A percentile compares a stretch with the other conserved stretches of the same genome.
Evolutionary conservation across 1,140 invertebrate species (phyloP).

Genomic region (Centruroides sculpturatus): DNA sequence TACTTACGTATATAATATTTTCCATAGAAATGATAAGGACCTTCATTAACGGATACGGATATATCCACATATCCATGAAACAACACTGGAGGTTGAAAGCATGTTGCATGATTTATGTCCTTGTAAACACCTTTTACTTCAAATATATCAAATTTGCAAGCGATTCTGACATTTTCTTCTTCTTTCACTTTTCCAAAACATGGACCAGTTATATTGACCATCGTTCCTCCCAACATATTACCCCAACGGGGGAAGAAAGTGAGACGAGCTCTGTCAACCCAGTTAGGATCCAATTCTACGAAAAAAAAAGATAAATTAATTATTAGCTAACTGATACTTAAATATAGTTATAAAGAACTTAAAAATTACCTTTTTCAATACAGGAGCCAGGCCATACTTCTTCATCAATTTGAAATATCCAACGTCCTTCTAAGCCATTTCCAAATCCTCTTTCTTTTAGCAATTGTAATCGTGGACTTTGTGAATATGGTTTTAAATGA

Average conservation of each 20-base stretch:
- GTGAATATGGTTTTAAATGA: slow-evolving; percentile 81
- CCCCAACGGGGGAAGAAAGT: slow-evolving; percentile 84
- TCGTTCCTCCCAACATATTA: slow-evolving; percentile 85
- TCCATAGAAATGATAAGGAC: slow-evolving; percentile 76
- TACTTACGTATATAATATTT: slow-evolving; percentile 74
- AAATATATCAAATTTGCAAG: slow-evolving; percentile 41
- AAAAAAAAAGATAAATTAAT: background rate
- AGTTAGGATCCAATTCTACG: slow-evolving; percentile 20
- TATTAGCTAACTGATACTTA: background rate
- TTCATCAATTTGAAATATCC: slow-evolving; percentile 89
- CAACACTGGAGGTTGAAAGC: slow-evolving; percentile 72
- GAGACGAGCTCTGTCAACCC: slow-evolving; percentile 40
- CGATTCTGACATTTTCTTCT: slow-evolving; percentile 44
- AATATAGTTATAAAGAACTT: background rate
- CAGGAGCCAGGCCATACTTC: slow-evolving; percentile 82
- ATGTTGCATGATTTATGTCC: slow-evolving; percentile 58
- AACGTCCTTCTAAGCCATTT: slow-evolving; percentile 72
- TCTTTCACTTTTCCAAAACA: slow-evolving; percentile 45
- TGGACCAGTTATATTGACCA: slow-evolving; percentile 88
- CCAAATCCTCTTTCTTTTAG: slow-evolving; percentile 66
- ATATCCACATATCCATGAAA: slow-evolving; percentile 83
- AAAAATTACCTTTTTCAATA: slow-evolving; percentile 24
- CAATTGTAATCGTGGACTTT: slow-evolving; percentile 65
- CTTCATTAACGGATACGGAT: slow-evolving; percentile 61
- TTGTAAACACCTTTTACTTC: slow-evolving; percentile 23